Base-by-base conservation (phyloP, 2,888 invertebrate species). In the Synanthedon vespiformis region DNA sequence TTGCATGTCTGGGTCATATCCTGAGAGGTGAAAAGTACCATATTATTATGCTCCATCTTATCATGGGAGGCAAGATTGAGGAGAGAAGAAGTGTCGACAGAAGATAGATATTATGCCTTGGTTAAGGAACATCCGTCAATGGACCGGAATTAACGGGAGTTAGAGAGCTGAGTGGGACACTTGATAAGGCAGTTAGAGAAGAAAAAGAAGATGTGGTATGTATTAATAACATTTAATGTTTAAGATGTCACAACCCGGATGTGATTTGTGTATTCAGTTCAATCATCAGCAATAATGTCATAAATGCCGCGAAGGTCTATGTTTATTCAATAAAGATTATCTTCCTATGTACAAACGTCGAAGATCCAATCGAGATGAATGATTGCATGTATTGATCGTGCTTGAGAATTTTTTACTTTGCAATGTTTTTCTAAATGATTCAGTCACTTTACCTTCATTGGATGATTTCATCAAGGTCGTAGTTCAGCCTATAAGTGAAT, bases 391-490 rank as follows among this genome's bases (percentile, higher is more conserved):
- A 61, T 58, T 56, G 57, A 57, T 65, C 67, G 66, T 73, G 65
- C 62, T 60, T 65, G 51, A 58, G 61, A 61, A 62, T 70, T 75
- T 76, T 71, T 68, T 70, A 62, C 58, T 53, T 56, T 57, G 57
- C 50, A 57, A 61, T 58, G 56, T 55, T 34, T 63, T 58, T 18
- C 18, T 59, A 61, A 34, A 65, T 72, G 72, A 76, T 72, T 77
- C 74, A 77, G 64, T 56, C 40, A 49, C 62, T 61, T 67, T 64
- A 69, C 70, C 70, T 72, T 72, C 68, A 72, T 72, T 61, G 57
- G 66, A 67, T 70, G 65, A 68, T 65, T 65, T 60, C 54, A 56
- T 59, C 68, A 75, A 78, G 77, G 80, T 72, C 63, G 41, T 56
- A 54, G 54, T 54, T 56, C 50, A 50, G 34, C 48, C 12, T 48